phyloP scores from a whole-genome alignment of 2,888 invertebrate genomes.

The Microplitis deprimator region DNA sequence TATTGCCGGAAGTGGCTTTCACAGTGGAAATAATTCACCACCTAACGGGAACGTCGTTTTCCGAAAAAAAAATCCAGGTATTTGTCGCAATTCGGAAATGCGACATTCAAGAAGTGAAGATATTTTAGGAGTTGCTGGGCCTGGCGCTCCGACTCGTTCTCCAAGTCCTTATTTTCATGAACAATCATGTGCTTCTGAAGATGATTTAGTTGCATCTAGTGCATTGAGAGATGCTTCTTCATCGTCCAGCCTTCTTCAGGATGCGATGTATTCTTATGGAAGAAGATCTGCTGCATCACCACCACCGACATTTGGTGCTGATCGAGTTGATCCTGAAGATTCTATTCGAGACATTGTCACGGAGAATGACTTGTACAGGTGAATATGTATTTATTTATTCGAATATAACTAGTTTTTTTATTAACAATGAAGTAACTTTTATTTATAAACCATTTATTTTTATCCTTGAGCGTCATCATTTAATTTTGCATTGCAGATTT shows the following conservation, averaged over 20 bases:
- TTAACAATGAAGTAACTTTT: conserved; percentile 21
- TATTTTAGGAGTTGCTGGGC: conserved; percentile 58
- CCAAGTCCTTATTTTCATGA: conserved; percentile 59
- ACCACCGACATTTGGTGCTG: conserved; percentile 62
- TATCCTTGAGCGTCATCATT: conserved; percentile 39
- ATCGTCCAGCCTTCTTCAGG: conserved; percentile 15
- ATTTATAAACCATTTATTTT: conserved; percentile 35
- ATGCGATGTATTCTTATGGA: conserved; percentile 41
- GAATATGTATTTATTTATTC: conserved; percentile 3
- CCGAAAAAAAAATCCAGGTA: conserved; percentile 47
- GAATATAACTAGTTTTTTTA: conserved; percentile 26
- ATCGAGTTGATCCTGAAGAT: conserved; percentile 77
- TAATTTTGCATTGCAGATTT: conserved; percentile 71
- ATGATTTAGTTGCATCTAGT: conserved; percentile 65
- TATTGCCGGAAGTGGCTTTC: conserved; percentile 52
- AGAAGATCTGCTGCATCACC: conserved; percentile 51
- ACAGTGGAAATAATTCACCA: conserved; percentile 43
- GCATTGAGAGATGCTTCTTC: conserved; percentile 56
- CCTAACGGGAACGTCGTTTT: conserved; percentile 51
- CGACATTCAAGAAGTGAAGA: conserved; percentile 68
- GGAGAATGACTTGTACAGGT: conserved; percentile 78
- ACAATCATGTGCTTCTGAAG: conserved; percentile 63
- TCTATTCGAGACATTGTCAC: conserved; percentile 77
- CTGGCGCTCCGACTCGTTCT: conserved; percentile 54
- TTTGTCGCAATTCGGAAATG: conserved; percentile 65